These are phyloP conservation scores for Mesorhabditis spiculigera DNA, from an alignment of 2,888 invertebrate species.

Conservation along the genomic window DNA sequence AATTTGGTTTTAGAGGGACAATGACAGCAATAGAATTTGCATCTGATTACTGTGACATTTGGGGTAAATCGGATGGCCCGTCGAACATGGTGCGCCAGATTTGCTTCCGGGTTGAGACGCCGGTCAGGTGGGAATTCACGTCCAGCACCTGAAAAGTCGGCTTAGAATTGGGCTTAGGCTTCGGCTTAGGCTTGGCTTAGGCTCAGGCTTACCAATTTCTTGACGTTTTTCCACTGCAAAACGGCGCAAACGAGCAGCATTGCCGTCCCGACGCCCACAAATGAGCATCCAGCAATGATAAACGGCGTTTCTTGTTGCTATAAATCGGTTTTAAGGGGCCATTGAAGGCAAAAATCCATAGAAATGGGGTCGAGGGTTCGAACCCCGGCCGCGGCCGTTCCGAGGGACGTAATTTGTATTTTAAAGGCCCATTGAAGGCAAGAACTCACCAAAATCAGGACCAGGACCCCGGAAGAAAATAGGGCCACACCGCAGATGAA, in stretches of 20 bases:
- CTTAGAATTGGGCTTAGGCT: not conserved
- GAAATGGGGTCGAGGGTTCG: too few species aligned
- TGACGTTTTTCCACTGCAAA: conserved; percentile 55
- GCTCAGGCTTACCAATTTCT: conserved; percentile 33
- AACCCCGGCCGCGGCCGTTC: too few species aligned
- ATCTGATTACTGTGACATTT: not conserved
- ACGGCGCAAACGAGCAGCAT: conserved; percentile 51
- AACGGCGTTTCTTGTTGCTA: conserved; percentile 49
- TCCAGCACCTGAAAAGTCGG: conserved; percentile 33
- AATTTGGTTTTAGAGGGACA: too few species aligned
- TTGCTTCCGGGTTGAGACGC: conserved; percentile 44
- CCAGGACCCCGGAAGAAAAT: conserved; percentile 51
- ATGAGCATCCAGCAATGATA: conserved; percentile 46
- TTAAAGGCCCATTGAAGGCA: not conserved
- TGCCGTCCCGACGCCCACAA: conserved; percentile 44
- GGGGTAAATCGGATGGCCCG: conserved; percentile 28
- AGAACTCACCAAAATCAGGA: conserved; percentile 45
- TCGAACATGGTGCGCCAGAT: conserved; percentile 51
- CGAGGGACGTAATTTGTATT: too few species aligned
- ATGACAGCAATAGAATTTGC: not conserved
- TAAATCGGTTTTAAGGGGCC: conserved; percentile 12
- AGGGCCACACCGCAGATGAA: conserved; percentile 53
- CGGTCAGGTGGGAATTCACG: conserved; percentile 50
- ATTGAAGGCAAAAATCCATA: too few species aligned
- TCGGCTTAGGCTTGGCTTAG: not conserved